Evolutionary conservation across 2,113 vertebrate genomes (phyloP).

Genomic region (Dicrurus megarhynchus): DNA sequence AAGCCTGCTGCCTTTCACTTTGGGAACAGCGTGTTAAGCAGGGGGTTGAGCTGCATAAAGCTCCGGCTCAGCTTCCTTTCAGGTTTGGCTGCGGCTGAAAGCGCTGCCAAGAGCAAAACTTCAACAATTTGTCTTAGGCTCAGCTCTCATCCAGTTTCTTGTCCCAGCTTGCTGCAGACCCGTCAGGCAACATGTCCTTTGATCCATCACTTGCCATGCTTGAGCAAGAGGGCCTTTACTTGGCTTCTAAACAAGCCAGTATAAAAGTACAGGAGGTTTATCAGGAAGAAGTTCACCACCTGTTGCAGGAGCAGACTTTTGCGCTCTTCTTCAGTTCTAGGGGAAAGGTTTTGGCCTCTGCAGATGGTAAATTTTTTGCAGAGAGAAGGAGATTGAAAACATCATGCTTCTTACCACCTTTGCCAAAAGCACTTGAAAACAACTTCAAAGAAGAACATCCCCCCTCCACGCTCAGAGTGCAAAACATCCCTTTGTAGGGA

Average conservation of each 20-base stretch:
- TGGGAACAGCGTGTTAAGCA: neutral
- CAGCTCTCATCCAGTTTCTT: neutral
- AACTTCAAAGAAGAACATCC: constrained; percentile 18
- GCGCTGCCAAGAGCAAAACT: neutral
- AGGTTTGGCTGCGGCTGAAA: neutral
- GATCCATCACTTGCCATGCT: neutral
- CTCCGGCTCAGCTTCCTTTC: neutral
- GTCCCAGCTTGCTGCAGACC: neutral
- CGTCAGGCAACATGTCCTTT: neutral
- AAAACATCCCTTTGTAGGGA: constrained; percentile 7
- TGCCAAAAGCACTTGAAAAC: constrained; percentile 41
- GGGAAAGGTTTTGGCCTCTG: neutral
- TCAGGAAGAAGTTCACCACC: neutral
- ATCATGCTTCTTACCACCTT: neutral
- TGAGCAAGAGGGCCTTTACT: neutral
- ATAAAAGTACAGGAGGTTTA: neutral
- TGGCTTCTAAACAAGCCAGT: neutral
- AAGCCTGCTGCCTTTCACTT: neutral
- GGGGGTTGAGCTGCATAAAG: neutral
- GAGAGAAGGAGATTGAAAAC: neutral
- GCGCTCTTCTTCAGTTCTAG: neutral
- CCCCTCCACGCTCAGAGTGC: neutral
- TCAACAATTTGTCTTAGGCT: neutral
- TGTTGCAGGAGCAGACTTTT: neutral
- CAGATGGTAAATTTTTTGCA: constrained; percentile 4